Base-by-base conservation (phyloP, 1,140 invertebrate genomes). In the Drosophila melanogaster region DNA sequence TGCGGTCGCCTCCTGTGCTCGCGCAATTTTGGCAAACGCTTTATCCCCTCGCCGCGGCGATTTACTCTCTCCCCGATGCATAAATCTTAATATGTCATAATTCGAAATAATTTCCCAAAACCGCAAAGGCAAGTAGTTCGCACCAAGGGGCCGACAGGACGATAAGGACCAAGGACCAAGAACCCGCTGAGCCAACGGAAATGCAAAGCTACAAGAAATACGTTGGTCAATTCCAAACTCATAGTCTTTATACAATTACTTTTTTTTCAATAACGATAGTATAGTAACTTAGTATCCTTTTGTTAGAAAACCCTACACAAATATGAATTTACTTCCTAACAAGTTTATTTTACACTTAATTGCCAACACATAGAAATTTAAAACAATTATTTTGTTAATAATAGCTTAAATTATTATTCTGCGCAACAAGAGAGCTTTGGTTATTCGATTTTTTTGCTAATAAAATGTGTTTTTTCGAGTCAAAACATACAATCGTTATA, bases 1-100 rank as follows among this genome's bases (percentile, higher is more conserved):
- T 81, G 77, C 73, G 79, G 77, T 81, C 77, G 77, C 74, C 67
- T 72, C 50, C 73, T 77, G 49, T 59, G 66, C 41, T 55, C 35
- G 37, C 61, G 47, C 43, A 37, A 41, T 78, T 60, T 66, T 71
- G 60, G 61, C 65, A 79, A 86, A 69, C 50, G 71, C 41, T 62
- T 80, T 57, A 54, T 54, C 35, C 14, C 15, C 19, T 12, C n/a
- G 10, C 35, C 47, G 12, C 47, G 47, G 47, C 47, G 26, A 30
- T 49, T 49, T 49, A 19, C 38, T 12, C 37, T 24, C 22, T 41
- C 61, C 26, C 43, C 46, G 60, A 44, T 58, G 15, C 56, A 89
- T 87, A 89, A 89, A 87, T 87, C 84, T 79, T 84, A 87, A 87
- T 87, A 84, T 89, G 84, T 87, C 84, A 87, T 87, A 87, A 87